Base-by-base conservation (phyloP, 2,888 invertebrate genomes). In the Melolontha melolontha region DNA sequence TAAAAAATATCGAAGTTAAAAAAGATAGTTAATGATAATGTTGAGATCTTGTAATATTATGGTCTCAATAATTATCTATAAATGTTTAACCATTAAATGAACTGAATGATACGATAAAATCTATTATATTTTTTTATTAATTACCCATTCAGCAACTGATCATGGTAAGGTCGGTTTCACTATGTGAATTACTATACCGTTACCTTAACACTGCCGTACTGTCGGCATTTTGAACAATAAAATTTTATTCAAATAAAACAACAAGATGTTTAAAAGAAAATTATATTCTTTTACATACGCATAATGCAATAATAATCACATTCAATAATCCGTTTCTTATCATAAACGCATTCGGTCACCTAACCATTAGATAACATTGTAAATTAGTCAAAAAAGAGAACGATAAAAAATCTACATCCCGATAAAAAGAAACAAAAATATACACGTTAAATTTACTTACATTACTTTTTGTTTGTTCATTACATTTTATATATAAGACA, bases 401-500 rank as follows among this genome's bases (percentile, higher is more conserved):
- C 16, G 6, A 17, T 22, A 11, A 49, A 49, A 4, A 49, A 49
- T 10, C 16, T 59, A 47, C 27, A 47, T 47, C 14, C 59, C 44
- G 44, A 6, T 40, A 22, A 29, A 44, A 59, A 42, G 47, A 47
- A 62, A 49, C 34, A 42, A 47, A 62, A 62, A 62, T 62, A 14
- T 62, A 59, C 59, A 62, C 8, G 8, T 22, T 17, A 42, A 34
- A 5, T 34, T 62, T 11, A 54, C 17, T 16, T 16, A 54, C n/a
- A 11, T 12, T 17, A 6, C 5, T 62, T 34, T 47, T 12, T 16
- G 14, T 62, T 49, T 62, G 44, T 17, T 49, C 7, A 14, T 49
- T 47, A 34, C 14, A 14, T 34, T 22, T 47, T 40, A 42, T 22
- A 62, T 62, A 39, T 34, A 62, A 62, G 59, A 62, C 59, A 62